phyloP scores from a whole-genome alignment of 37 sponge, comb jelly and placozoan genomes.

The Corticium candelabrum region DNA sequence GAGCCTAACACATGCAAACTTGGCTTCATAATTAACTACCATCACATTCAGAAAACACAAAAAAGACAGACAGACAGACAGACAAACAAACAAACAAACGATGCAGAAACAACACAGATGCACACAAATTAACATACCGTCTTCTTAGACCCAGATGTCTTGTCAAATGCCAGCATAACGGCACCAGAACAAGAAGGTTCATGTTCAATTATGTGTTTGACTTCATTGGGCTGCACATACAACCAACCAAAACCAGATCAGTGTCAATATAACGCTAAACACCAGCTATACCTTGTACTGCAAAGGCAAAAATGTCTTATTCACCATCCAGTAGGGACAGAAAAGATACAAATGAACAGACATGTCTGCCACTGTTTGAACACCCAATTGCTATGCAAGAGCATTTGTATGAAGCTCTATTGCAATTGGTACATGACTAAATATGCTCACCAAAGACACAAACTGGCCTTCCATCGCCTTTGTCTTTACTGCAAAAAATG shows the following conservation, averaged over 20 bases:
- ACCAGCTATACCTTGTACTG: slow-evolving; percentile 41
- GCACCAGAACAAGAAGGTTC: no score
- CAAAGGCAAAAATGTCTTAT: slow-evolving; percentile 58
- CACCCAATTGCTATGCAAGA: neutral
- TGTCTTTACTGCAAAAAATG: no score
- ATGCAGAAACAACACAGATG: neutral
- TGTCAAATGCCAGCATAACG: no score
- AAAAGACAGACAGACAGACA: neutral
- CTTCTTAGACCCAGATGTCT: no score
- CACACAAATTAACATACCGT: neutral
- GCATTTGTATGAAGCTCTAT: neutral
- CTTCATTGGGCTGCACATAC: no score
- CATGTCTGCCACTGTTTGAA: neutral
- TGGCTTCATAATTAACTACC: no score
- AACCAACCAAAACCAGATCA: neutral
- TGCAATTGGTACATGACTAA: neutral
- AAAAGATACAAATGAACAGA: slow-evolving; percentile 16
- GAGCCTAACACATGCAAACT: neutral
- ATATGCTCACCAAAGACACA: neutral
- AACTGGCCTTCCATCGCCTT: neutral
- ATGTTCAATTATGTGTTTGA: no score
- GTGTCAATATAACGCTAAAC: neutral
- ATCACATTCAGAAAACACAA: neutral
- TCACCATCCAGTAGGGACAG: slow-evolving; percentile 79
- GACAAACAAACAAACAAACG: no score